Conservation (phyloP, 2,797 vertebrate genomes). For the Tolypeutes matacus region DNA sequence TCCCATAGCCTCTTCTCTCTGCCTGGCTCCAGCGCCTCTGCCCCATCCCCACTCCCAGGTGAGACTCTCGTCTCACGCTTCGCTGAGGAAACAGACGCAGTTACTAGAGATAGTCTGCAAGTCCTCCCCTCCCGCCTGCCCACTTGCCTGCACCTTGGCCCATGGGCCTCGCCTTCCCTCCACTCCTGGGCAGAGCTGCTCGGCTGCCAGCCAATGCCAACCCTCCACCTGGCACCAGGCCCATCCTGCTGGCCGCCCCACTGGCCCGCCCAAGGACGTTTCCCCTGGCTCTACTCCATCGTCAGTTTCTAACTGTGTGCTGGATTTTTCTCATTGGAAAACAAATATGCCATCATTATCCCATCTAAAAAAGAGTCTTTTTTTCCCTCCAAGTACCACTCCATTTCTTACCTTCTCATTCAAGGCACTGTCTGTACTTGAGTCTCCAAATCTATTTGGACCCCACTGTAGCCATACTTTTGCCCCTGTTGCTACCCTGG, state of each 20-base stretch:
- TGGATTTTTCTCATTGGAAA: background rate
- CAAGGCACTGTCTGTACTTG: background rate
- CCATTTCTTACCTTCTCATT: background rate
- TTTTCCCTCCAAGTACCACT: too few relatives aligned
- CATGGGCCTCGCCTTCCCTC: too few relatives aligned
- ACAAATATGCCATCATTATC: background rate
- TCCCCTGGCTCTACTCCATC: background rate
- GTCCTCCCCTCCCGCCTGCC: too few relatives aligned
- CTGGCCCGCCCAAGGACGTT: rapidly evolving
- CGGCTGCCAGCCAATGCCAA: background rate
- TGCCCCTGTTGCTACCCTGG: background rate
- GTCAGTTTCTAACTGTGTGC: background rate
- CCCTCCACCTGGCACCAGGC: background rate
- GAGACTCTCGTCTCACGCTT: background rate
- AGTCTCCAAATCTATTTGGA: background rate
- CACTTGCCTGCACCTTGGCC: background rate
- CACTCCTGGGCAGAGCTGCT: too few relatives aligned
- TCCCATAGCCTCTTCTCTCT: too few relatives aligned
- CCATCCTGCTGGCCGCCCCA: background rate
- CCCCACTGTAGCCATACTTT: background rate
- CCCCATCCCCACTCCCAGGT: background rate
- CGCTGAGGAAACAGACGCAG: background rate
- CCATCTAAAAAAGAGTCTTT: background rate
- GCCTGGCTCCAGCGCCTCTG: background rate
- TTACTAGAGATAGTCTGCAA: too few relatives aligned